phyloP scores from a whole-genome alignment of 1,140 invertebrate genomes.

The Capitella teleta region DNA sequence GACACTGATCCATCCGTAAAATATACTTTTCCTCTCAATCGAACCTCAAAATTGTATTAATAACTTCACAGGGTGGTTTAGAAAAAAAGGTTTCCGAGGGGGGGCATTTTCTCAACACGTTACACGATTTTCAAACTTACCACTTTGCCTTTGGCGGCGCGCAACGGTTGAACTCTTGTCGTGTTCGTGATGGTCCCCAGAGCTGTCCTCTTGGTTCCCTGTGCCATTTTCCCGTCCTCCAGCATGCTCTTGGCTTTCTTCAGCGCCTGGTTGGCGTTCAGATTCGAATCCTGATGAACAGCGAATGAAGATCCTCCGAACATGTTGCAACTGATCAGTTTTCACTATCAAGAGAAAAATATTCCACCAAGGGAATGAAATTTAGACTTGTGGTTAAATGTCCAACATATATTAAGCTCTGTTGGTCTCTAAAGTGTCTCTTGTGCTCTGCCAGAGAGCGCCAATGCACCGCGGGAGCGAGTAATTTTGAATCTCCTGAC shows the following conservation, averaged over 20 bases:
- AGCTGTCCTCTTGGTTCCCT: conserved; percentile 27
- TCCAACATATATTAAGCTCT: too few species aligned
- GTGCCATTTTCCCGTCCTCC: conserved; percentile 4
- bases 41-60: neutral
- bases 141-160: conserved; percentile 22
- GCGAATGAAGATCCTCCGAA: neutral
- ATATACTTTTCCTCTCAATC: neutral
- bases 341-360: conserved; percentile 3
- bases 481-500: too few species aligned
- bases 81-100: neutral
- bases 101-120: conserved; percentile 5
- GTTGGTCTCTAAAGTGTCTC: too few species aligned
- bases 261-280: conserved; percentile 7
- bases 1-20: neutral
- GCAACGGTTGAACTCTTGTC: conserved; percentile 23
- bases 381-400: too few species aligned
- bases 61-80: neutral
- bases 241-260: conserved; percentile 7
- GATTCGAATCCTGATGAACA: neutral
- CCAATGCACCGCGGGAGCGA: too few species aligned
- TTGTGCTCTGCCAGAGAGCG: too few species aligned
- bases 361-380: too few species aligned
- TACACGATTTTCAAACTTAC: neutral
- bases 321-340: conserved; percentile 4
- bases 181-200: conserved; percentile 29